phyloP scores from a whole-genome alignment of 2,888 invertebrate genomes.

The Alloplasta piceator region DNA sequence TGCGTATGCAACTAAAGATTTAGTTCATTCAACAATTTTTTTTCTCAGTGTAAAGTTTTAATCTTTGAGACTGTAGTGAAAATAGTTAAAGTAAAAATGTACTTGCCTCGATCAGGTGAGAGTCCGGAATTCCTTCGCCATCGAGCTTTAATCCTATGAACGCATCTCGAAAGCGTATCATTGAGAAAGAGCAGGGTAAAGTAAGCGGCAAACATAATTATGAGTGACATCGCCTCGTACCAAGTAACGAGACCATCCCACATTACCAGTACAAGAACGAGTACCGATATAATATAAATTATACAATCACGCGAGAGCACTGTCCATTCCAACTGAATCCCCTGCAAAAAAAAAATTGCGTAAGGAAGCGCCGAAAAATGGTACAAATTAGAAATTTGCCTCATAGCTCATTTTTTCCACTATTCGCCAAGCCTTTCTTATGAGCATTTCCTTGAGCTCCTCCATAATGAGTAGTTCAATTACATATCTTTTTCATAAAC shows the following conservation, averaged over 20 bases:
- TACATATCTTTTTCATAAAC: too few species aligned
- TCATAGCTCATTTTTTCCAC: slow-evolving; percentile 12
- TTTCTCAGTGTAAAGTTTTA: too few species aligned
- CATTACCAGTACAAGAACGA: slow-evolving; percentile 88
- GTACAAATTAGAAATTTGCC: not conserved
- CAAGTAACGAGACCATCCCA: slow-evolving; percentile 92
- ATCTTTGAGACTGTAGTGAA: too few species aligned
- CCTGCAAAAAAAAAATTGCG: slow-evolving; percentile 83
- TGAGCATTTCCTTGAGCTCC: not conserved
- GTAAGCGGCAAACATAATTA: slow-evolving; percentile 90
- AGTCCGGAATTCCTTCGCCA: slow-evolving; percentile 50
- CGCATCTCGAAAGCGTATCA: slow-evolving; percentile 63
- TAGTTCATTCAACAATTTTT: too few species aligned
- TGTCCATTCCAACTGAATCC: slow-evolving; percentile 90
- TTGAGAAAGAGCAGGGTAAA: slow-evolving; percentile 88
- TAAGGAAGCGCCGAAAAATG: not conserved
- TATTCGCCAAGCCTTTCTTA: too few species aligned
- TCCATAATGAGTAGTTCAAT: too few species aligned
- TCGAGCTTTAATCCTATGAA: slow-evolving; percentile 66
- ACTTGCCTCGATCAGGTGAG: slow-evolving; percentile 64
- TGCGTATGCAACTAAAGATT: too few species aligned
- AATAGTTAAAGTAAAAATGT: not conserved
- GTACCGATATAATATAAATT: slow-evolving; percentile 90
- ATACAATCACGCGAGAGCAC: slow-evolving; percentile 92
- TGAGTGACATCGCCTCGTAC: slow-evolving; percentile 90